These are phyloP conservation scores for Oreocharis arfaki DNA, from an alignment of 2,113 vertebrate genomes.

Conservation along the genomic window DNA sequence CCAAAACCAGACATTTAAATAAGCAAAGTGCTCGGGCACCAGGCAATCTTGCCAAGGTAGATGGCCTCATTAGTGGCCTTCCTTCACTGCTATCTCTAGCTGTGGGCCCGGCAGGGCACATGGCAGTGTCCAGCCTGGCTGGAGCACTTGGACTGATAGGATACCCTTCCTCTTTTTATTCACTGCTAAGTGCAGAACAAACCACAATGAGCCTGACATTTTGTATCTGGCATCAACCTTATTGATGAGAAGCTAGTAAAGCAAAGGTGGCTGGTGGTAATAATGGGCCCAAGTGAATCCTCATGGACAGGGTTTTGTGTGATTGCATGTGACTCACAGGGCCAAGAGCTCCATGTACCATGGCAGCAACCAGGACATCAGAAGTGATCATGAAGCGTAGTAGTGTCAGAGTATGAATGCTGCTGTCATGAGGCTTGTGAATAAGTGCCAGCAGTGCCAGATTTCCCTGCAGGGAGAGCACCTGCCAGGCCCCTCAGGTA, in stretches of 20 bases:
- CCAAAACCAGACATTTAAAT: not conserved
- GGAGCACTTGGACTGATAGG: not conserved
- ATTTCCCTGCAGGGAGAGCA: not conserved
- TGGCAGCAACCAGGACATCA: not conserved
- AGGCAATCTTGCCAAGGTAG: not conserved
- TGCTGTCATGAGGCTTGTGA: not conserved
- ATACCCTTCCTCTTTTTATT: not conserved
- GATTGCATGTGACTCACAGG: not conserved
- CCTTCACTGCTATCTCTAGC: not conserved
- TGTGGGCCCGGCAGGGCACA: accelerated
- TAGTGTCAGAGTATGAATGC: not conserved
- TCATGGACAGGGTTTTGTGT: not conserved
- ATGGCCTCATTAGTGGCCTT: not conserved
- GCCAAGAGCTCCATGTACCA: not conserved
- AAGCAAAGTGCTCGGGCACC: not conserved
- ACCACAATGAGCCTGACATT: not conserved
- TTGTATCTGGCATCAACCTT: not conserved
- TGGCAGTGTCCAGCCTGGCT: not conserved
- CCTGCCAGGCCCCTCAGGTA: not conserved
- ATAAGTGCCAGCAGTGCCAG: not conserved
- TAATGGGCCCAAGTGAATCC: no score
- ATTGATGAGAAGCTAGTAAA: not conserved
- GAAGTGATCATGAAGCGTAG: not conserved
- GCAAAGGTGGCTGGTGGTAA: not conserved
- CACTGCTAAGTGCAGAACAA: not conserved